These are phyloP conservation scores for Oscheius sp. DNA, from an alignment of 2,888 invertebrate species.

Conservation along the genomic window DNA sequence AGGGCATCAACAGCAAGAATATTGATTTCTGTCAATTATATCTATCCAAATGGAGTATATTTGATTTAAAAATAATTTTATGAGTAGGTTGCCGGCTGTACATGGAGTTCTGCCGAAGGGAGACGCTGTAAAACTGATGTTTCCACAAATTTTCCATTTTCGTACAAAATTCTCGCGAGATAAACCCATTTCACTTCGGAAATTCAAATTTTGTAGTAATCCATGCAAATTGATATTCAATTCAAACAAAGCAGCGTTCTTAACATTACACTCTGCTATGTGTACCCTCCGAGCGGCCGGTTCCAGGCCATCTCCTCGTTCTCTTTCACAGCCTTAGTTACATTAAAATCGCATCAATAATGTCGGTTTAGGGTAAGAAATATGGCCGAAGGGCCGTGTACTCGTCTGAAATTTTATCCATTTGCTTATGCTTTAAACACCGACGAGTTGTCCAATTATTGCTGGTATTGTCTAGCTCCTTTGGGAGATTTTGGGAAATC, in stretches of 20 bases:
- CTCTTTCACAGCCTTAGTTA: not conserved
- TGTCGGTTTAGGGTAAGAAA: not conserved
- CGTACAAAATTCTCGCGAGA: too few relatives aligned
- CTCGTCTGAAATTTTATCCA: slow-evolving; percentile 65
- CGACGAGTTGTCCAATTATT: slow-evolving; percentile 59
- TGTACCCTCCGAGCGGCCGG: slow-evolving; percentile 34
- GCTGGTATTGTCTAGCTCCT: slow-evolving; percentile 70
- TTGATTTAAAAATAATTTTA: too few relatives aligned
- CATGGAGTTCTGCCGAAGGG: too few relatives aligned
- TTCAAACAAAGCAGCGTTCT: slow-evolving; percentile 22
- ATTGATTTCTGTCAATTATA: too few relatives aligned
- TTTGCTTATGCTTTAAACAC: slow-evolving; percentile 71
- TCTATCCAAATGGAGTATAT: too few relatives aligned
- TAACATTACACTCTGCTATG: slow-evolving; percentile 30
- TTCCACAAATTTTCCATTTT: too few relatives aligned
- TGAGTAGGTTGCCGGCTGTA: too few relatives aligned
- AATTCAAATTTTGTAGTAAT: not conserved
- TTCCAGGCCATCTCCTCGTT: slow-evolving; percentile 26
- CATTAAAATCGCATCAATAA: not conserved
- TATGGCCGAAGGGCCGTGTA: slow-evolving; percentile 19
- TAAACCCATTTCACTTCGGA: not conserved
- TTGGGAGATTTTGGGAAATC: not conserved
- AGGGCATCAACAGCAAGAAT: too few relatives aligned
- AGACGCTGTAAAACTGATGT: too few relatives aligned
- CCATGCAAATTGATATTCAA: not conserved